phyloP scores from a whole-genome alignment of 2,113 vertebrate species.

The Atrichornis clamosus region DNA sequence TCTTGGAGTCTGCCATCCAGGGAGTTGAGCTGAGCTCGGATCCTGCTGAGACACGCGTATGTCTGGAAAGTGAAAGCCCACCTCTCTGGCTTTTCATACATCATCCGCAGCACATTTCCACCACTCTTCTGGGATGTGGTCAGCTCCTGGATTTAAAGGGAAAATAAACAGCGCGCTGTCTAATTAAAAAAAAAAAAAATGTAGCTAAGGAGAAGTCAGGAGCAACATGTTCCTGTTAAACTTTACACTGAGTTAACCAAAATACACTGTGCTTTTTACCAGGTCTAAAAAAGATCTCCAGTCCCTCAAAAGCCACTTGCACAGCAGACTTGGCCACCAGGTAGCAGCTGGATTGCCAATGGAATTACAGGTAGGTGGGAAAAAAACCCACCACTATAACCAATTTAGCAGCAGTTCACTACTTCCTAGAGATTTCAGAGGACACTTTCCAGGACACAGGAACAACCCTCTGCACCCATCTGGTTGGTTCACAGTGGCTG shows the following conservation, averaged over 20 bases:
- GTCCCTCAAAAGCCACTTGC: neutral
- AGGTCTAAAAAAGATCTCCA: too few species aligned
- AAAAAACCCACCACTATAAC: neutral
- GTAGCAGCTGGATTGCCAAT: neutral
- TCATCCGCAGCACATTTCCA: constrained; percentile 88
- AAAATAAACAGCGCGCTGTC: fast-evolving
- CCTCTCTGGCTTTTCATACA: constrained; percentile 91
- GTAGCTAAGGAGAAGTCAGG: fast-evolving
- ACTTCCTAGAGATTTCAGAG: neutral
- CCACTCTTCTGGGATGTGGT: constrained; percentile 87
- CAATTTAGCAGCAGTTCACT: neutral
- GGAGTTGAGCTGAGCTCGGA: constrained; percentile 82
- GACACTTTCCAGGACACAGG: neutral
- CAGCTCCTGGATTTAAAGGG: constrained; percentile 73
- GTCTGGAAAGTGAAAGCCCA: constrained; percentile 96
- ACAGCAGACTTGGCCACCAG: neutral
- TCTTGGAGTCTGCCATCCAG: constrained; percentile 76
- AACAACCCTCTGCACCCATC: neutral
- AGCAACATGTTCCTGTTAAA: fast-evolving
- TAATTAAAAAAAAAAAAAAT: fast-evolving
- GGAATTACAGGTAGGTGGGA: neutral
- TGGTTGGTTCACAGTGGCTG: neutral
- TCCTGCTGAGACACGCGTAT: constrained; percentile 90
- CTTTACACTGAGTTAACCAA: fast-evolving
- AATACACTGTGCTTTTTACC: fast-evolving